Percentiles rank a stretch among this genome's conserved stretches.
phyloP scores from a whole-genome alignment of 2,797 vertebrate species.

The Danio choprae region DNA sequence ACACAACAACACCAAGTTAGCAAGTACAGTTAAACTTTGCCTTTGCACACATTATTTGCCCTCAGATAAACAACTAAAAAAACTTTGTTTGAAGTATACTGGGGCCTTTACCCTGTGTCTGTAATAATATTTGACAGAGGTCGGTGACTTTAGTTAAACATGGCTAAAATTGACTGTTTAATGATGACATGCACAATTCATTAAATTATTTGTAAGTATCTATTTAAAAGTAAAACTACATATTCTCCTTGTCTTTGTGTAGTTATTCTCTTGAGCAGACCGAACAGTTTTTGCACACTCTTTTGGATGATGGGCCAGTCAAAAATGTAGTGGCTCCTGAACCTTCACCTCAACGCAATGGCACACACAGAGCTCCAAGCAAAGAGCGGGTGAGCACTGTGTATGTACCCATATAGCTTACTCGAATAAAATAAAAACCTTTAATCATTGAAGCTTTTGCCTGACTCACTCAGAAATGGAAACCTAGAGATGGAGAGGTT shows the following conservation, averaged over 20 bases:
- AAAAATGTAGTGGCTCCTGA: slow-evolving; percentile 91
- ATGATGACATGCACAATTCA: not conserved
- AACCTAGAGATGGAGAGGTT: slow-evolving; percentile 72
- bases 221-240: not conserved
- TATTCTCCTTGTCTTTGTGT: slow-evolving; percentile 4
- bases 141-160: not conserved
- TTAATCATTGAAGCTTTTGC: not conserved
- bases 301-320: slow-evolving; percentile 88
- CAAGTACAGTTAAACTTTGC: no score
- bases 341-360: slow-evolving; percentile 68
- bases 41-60: no score
- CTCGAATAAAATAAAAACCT: not conserved
- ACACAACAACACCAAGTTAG: no score
- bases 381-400: slow-evolving; percentile 76
- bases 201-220: not conserved
- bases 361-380: slow-evolving; percentile 73
- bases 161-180: not conserved
- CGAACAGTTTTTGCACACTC: slow-evolving; percentile 86
- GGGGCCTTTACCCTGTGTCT: not conserved
- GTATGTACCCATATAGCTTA: not conserved
- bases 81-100: no score
- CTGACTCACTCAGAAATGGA: slow-evolving; percentile 45
- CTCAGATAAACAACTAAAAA: no score
- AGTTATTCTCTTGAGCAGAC: slow-evolving; percentile 93
- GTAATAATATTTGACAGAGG: not conserved